phyloP scores from a whole-genome alignment of 2,888 invertebrate genomes.

The Camponotus fellah region DNA sequence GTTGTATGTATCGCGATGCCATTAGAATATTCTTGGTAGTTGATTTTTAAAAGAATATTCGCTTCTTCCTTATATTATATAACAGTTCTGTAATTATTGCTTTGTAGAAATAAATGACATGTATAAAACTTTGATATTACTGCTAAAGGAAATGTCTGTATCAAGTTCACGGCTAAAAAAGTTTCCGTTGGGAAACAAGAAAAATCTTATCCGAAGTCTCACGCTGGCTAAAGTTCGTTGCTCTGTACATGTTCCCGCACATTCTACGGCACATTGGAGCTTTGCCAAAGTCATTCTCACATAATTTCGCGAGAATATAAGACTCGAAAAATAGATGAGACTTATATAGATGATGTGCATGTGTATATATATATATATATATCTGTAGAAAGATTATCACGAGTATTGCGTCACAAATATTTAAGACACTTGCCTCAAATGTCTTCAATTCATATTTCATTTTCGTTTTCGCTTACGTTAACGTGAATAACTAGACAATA shows the following conservation, averaged over 20 bases:
- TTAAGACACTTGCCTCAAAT: neutral
- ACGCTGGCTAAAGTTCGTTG: constrained; percentile 73
- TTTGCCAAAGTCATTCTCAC: constrained; percentile 76
- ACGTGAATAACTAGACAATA: neutral
- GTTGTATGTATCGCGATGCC: neutral
- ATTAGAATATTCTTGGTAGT: neutral
- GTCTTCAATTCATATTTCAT: neutral
- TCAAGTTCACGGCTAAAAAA: constrained; percentile 58
- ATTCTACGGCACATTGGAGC: constrained; percentile 69
- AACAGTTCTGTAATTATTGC: neutral
- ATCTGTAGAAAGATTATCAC: constrained; percentile 54
- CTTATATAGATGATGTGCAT: constrained; percentile 34
- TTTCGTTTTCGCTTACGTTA: neutral
- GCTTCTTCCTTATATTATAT: neutral
- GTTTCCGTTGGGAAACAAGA: constrained; percentile 50
- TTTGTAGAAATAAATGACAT: neutral
- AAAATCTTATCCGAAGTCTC: constrained; percentile 66
- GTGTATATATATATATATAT: neutral
- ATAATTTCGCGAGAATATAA: constrained; percentile 70
- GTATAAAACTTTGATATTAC: constrained; percentile 23
- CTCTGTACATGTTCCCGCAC: constrained; percentile 73
- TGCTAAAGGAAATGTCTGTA: constrained; percentile 15
- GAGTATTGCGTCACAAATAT: constrained; percentile 5
- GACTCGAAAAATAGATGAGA: constrained; percentile 67
- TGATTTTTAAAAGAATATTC: too few relatives aligned